Percentiles rank a stretch among this genome's conserved stretches.
Conservation (phyloP, 2,113 vertebrate genomes). For the Cyanistes caeruleus region DNA sequence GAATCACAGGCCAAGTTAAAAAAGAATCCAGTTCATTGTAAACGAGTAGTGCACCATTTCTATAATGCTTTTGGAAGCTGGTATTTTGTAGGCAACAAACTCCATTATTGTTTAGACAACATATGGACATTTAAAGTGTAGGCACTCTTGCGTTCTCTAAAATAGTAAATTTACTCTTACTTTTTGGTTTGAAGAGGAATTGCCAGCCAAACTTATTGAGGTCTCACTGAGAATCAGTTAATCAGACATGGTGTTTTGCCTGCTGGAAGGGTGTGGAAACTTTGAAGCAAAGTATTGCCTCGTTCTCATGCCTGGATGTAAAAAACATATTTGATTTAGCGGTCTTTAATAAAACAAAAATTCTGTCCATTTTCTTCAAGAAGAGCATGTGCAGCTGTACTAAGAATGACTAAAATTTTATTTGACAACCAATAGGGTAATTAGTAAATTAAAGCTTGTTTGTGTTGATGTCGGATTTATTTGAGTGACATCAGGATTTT, state of each 20-base stretch:
- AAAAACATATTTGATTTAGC: slow-evolving; percentile 48
- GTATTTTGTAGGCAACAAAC: neutral
- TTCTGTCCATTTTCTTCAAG: slow-evolving; percentile 44
- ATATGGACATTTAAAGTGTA: neutral
- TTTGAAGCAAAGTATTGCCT: slow-evolving; percentile 41
- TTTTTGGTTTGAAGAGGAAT: neutral
- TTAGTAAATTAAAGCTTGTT: slow-evolving; percentile 54
- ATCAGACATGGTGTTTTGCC: neutral
- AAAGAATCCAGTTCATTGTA: neutral
- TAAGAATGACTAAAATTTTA: slow-evolving; percentile 59
- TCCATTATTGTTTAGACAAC: neutral
- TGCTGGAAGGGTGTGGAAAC: slow-evolving; percentile 17
- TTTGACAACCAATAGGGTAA: slow-evolving; percentile 41
- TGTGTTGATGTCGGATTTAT: slow-evolving; percentile 44
- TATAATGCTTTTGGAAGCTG: neutral
- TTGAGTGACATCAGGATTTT: slow-evolving; percentile 42
- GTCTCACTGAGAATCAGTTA: neutral
- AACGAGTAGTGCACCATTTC: neutral
- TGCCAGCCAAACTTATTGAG: neutral
- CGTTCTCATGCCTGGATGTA: slow-evolving; percentile 23
- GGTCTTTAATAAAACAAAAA: slow-evolving; percentile 67
- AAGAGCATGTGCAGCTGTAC: slow-evolving; percentile 64
- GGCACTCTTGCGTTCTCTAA: neutral
- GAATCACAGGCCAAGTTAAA: neutral
- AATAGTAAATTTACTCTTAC: neutral